A percentile compares a stretch with the other conserved stretches of the same genome.
Conservation (phyloP, 1,140 invertebrate species). For the Cyrtorhinus lividipennis region DNA sequence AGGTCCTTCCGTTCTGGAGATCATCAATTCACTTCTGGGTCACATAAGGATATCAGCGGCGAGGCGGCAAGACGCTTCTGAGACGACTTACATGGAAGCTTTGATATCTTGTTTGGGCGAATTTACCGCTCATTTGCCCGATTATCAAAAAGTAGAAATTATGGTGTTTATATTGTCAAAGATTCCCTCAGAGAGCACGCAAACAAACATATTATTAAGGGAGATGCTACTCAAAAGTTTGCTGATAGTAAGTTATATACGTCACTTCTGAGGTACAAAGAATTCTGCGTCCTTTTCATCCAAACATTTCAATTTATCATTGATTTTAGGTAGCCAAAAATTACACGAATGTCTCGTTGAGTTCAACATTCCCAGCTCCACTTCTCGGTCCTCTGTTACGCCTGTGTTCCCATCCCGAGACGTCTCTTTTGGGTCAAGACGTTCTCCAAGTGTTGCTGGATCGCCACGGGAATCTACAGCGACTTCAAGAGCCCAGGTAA, state of each 20-base stretch:
- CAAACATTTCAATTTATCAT: no score
- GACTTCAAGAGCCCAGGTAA: constrained; percentile 58
- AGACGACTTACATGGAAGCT: constrained; percentile 79
- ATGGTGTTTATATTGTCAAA: constrained; percentile 92
- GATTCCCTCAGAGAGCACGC: constrained; percentile 30
- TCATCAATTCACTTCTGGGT: constrained; percentile 88
- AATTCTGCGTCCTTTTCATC: no score
- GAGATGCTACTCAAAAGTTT: constrained; percentile 90
- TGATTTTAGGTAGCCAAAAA: no score
- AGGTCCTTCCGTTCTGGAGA: constrained; percentile 86
- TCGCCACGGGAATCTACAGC: constrained; percentile 66
- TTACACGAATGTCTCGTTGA: constrained; percentile 83
- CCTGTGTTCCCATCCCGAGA: constrained; percentile 66
- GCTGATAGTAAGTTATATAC: constrained; percentile 89
- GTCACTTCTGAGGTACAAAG: no score
- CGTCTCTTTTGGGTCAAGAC: constrained; percentile 78
- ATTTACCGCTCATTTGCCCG: constrained; percentile 95
- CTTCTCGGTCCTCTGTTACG: constrained; percentile 83
- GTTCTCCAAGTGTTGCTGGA: constrained; percentile 94
- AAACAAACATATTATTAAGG: constrained; percentile 59
- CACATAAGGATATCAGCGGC: constrained; percentile 79
- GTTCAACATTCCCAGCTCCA: constrained; percentile 83
- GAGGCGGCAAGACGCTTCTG: constrained; percentile 32
- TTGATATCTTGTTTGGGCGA: constrained; percentile 94
- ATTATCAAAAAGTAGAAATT: constrained; percentile 99